phyloP scores from a whole-genome alignment of 2,888 invertebrate genomes.

The Meandrusa payeni region DNA sequence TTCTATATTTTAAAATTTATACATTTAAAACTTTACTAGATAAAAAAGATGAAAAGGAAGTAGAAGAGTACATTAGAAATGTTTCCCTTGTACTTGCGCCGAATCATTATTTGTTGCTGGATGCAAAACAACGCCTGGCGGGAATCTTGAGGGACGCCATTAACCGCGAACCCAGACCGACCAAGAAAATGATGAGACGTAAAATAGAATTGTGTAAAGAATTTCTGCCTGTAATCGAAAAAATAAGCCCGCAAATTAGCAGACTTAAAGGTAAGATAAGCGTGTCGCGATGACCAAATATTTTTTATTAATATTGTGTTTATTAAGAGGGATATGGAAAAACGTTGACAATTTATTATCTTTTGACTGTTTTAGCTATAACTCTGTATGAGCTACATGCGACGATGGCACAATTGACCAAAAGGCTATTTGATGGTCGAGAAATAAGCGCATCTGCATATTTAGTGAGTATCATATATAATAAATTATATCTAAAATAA shows the following conservation, averaged over 20 bases:
- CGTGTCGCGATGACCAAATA: too few species aligned
- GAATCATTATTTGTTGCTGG: slow-evolving; percentile 85
- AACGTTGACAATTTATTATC: slow-evolving; percentile 7
- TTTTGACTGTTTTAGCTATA: slow-evolving; percentile 79
- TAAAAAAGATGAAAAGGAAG: slow-evolving; percentile 64
- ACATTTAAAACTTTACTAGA: too few species aligned
- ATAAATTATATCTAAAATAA: too few species aligned
- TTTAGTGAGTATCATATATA: slow-evolving; percentile 48
- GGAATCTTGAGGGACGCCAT: slow-evolving; percentile 77
- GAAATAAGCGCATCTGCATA: slow-evolving; percentile 80
- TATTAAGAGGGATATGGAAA: too few species aligned
- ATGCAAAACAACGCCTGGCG: slow-evolving; percentile 85
- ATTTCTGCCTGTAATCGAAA: slow-evolving; percentile 82
- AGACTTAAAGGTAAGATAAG: slow-evolving; percentile 80
- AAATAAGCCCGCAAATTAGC: slow-evolving; percentile 86
- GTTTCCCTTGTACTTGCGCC: slow-evolving; percentile 81
- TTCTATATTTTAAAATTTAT: too few species aligned
- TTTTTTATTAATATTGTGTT: too few species aligned
- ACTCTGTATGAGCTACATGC: slow-evolving; percentile 88
- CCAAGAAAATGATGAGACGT: slow-evolving; percentile 78
- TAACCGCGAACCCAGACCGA: slow-evolving; percentile 70
- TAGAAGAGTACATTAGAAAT: slow-evolving; percentile 76
- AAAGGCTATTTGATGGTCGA: slow-evolving; percentile 81
- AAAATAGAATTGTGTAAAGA: slow-evolving; percentile 85
- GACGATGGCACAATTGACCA: slow-evolving; percentile 83